Conservation (phyloP, 2,888 invertebrate species). For the Spisula subtruncata region DNA sequence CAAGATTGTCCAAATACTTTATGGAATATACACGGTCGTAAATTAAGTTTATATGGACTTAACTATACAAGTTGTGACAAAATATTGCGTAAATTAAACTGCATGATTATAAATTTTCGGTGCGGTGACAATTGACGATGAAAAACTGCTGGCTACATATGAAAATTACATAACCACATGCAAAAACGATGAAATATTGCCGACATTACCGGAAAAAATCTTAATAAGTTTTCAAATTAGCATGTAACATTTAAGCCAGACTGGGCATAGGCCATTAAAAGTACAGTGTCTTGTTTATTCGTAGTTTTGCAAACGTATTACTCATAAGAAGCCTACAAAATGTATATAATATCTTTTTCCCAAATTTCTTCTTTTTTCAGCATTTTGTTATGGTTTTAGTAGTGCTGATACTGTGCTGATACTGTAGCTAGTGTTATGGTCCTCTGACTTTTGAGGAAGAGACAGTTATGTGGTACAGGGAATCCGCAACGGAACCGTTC, state of each 20-base stretch:
- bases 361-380: too few species aligned
- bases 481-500: too few species aligned
- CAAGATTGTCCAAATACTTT: background rate
- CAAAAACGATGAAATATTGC: conserved; percentile 20
- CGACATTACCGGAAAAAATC: background rate
- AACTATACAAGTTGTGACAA: conserved; percentile 9
- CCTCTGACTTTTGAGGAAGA: too few species aligned
- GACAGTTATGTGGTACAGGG: too few species aligned
- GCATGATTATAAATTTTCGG: conserved; percentile 15
- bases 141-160: background rate
- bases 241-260: background rate
- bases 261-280: background rate
- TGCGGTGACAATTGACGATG: conserved; percentile 2
- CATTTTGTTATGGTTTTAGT: too few species aligned
- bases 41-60: conserved; percentile 16
- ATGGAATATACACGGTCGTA: background rate
- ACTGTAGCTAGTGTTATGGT: too few species aligned
- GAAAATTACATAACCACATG: background rate
- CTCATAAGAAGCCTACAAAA: too few species aligned
- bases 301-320: too few species aligned
- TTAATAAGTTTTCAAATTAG: conserved; percentile 12
- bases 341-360: too few species aligned
- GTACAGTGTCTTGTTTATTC: too few species aligned
- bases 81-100: conserved; percentile 2
- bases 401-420: too few species aligned